These are phyloP conservation scores for Polydrusus pterygomalis DNA, from an alignment of 2,888 invertebrate genomes.

Conservation along the genomic window DNA sequence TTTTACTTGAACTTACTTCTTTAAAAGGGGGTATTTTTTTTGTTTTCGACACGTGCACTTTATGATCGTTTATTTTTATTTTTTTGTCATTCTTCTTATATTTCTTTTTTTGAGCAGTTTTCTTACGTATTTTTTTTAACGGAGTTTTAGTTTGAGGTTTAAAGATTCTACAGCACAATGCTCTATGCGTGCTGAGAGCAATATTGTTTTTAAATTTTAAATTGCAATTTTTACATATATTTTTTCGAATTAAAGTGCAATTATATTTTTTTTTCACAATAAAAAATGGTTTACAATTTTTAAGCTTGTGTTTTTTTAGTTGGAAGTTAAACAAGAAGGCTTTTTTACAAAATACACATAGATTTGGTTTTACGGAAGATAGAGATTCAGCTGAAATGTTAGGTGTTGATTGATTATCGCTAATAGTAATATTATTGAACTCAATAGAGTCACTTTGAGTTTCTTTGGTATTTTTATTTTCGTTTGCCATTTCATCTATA, in stretches of 20 bases:
- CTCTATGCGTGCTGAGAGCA: not conserved
- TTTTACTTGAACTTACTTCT: too few relatives aligned
- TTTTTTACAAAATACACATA: slow-evolving; percentile 16
- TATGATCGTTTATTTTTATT: too few relatives aligned
- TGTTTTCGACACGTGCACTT: too few relatives aligned
- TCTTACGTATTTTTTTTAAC: too few relatives aligned
- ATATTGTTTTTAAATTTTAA: slow-evolving; percentile 13
- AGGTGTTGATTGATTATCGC: not conserved
- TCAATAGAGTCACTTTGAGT: not conserved
- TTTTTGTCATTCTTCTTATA: not conserved
- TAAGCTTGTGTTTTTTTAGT: slow-evolving; percentile 7
- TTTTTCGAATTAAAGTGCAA: slow-evolving; percentile 2
- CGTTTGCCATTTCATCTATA: not conserved
- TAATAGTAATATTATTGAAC: not conserved
- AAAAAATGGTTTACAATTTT: not conserved
- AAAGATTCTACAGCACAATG: not conserved
- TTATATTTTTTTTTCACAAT: not conserved
- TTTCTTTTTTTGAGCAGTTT: not conserved
- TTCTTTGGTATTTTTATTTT: not conserved
- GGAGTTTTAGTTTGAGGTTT: too few relatives aligned
- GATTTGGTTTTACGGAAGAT: not conserved
- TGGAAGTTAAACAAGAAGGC: slow-evolving; percentile 4
- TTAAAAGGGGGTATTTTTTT: too few relatives aligned
- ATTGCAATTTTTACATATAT: slow-evolving; percentile 25
- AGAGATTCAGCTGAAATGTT: not conserved